Conservation (phyloP, 2,888 invertebrate genomes). For the Synergus gifuensis region DNA sequence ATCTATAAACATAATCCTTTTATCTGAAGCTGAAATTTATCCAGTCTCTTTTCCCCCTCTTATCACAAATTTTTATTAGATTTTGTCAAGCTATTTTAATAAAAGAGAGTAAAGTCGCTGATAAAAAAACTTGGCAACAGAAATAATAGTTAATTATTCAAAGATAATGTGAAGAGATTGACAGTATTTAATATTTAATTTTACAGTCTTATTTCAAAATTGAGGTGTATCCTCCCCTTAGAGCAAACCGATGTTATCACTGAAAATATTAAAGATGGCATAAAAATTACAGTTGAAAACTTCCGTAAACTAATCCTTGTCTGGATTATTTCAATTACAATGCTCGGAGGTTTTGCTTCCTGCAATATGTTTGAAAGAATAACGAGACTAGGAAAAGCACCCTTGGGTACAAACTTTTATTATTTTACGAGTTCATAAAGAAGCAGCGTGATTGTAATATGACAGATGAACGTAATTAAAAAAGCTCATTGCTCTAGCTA, state of each 20-base stretch:
- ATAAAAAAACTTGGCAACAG: background rate
- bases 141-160: background rate
- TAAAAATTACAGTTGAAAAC: background rate
- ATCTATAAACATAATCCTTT: conserved; percentile 5
- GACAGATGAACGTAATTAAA: background rate
- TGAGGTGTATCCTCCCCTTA: no score
- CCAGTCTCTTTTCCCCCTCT: background rate
- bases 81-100: background rate
- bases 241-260: no score
- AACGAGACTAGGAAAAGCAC: background rate
- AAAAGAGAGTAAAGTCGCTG: background rate
- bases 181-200: no score
- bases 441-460: background rate
- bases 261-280: background rate
- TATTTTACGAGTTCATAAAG: background rate
- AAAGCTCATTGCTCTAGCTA: background rate
- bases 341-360: background rate
- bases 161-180: no score
- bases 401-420: background rate
- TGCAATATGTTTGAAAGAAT: background rate
- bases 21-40: background rate
- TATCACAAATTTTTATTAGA: background rate
- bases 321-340: background rate
- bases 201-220: no score
- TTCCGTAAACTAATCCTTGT: background rate